Evolutionary conservation across 2,797 vertebrate genomes (phyloP).

Genomic region (Anguilla marmorata): DNA sequence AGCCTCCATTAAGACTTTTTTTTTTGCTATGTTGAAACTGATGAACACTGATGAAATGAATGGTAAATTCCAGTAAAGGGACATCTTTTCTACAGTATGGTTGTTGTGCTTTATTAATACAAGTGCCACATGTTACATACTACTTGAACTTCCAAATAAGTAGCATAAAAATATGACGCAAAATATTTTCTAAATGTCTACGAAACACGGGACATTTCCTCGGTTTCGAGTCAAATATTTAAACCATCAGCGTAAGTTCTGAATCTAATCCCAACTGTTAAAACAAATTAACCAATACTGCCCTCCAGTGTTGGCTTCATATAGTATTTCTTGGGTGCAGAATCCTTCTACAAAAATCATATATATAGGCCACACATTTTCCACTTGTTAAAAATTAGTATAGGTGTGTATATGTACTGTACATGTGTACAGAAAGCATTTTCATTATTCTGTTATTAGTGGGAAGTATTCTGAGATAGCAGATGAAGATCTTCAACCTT

Average conservation of each 20-base stretch:
- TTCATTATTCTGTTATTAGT: not conserved
- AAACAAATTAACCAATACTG: not conserved
- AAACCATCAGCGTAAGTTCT: not conserved
- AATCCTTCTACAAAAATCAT: not conserved
- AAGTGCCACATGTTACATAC: not conserved
- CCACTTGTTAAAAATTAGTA: not conserved
- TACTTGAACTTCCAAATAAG: not conserved
- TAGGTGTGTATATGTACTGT: not conserved
- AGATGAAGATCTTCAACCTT: not conserved
- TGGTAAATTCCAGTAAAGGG: conserved; percentile 55
- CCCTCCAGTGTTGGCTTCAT: not conserved
- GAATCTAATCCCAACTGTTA: not conserved
- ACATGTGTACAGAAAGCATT: not conserved
- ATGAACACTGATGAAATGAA: conserved; percentile 51
- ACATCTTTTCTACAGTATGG: conserved; percentile 14
- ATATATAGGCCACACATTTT: not conserved
- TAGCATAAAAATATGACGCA: not conserved
- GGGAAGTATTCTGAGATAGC: not conserved
- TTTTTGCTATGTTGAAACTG: conserved; percentile 17
- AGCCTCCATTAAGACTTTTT: not conserved
- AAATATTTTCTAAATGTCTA: not conserved
- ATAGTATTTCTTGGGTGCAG: not conserved
- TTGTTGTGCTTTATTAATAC: not conserved
- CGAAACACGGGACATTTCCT: not conserved
- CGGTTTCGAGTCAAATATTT: not conserved